A percentile compares a stretch with the other conserved stretches of the same genome.
Conservation (phyloP, 2,888 invertebrate genomes). For the Philaethria dido region DNA sequence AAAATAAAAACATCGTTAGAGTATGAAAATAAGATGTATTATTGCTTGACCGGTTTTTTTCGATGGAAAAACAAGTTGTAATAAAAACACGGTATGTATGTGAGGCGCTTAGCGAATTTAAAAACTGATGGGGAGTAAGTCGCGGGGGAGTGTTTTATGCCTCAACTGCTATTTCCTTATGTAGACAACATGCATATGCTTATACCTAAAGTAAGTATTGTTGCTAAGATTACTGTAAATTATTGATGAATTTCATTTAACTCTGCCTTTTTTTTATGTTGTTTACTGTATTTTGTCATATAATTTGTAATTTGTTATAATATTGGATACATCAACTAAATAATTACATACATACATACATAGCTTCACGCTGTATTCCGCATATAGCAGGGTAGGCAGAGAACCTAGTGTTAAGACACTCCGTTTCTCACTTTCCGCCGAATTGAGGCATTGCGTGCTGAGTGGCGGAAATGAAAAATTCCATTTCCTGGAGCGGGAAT, state of each 20-base stretch:
- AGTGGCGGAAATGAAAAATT: too few species aligned
- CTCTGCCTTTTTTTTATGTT: too few species aligned
- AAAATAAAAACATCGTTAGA: slow-evolving; percentile 38
- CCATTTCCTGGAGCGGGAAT: too few species aligned
- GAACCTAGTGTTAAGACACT: too few species aligned
- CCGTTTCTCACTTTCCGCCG: too few species aligned
- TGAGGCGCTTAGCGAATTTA: slow-evolving; percentile 72
- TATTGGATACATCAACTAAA: too few species aligned
- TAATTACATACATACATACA: too few species aligned
- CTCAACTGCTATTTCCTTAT: slow-evolving; percentile 32
- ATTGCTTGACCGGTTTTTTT: slow-evolving; percentile 35
- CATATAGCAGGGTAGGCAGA: too few species aligned
- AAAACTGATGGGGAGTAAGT: slow-evolving; percentile 61
- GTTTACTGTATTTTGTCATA: too few species aligned
- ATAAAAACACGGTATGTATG: slow-evolving; percentile 64
- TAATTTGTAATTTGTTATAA: too few species aligned
- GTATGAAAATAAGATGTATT: slow-evolving; percentile 39
- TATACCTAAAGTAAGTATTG: slow-evolving; percentile 6
- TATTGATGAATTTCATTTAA: slow-evolving; percentile 16
- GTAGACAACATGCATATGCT: slow-evolving; percentile 15
- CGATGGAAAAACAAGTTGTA: slow-evolving; percentile 53
- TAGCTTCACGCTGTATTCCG: too few species aligned
- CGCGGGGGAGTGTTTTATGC: slow-evolving; percentile 58
- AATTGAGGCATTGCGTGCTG: too few species aligned
- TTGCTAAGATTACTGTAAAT: slow-evolving; percentile 13